These are phyloP conservation scores for Brachionus asplanchnoidis DNA, from an alignment of 1,140 invertebrate species.

Conservation along the genomic window DNA sequence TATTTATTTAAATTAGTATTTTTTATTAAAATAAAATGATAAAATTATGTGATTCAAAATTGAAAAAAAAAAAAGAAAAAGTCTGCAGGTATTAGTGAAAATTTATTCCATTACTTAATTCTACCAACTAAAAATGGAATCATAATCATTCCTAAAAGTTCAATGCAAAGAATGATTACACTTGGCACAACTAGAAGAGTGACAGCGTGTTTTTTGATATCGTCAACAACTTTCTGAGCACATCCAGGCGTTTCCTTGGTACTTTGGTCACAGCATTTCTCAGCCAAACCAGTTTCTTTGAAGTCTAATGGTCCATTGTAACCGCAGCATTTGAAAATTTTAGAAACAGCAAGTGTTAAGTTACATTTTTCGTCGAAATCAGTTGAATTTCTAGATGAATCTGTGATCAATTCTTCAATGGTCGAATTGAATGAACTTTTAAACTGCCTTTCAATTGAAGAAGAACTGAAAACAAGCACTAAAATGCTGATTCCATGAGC, in stretches of 20 bases:
- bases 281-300: not conserved
- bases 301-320: not conserved
- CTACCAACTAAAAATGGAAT: not conserved
- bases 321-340: slow-evolving; percentile 32
- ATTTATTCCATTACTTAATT: not conserved
- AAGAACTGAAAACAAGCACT: not conserved
- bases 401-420: not conserved
- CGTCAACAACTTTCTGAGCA: not conserved
- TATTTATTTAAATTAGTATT: not conserved
- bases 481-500: slow-evolving; percentile 13
- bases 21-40: not conserved
- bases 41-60: not conserved
- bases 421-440: slow-evolving; percentile 1
- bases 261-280: not conserved
- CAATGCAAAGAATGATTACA: not conserved
- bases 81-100: not conserved
- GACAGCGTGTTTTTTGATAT: slow-evolving; percentile 3
- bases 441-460: slow-evolving; percentile 9
- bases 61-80: not conserved
- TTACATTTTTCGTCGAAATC: not conserved
- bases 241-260: not conserved
- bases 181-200: slow-evolving; percentile 6
- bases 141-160: not conserved
- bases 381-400: not conserved
- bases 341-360: not conserved